These are phyloP conservation scores for Ormyrus nitidulus DNA, from an alignment of 2,888 invertebrate species.

Conservation along the genomic window DNA sequence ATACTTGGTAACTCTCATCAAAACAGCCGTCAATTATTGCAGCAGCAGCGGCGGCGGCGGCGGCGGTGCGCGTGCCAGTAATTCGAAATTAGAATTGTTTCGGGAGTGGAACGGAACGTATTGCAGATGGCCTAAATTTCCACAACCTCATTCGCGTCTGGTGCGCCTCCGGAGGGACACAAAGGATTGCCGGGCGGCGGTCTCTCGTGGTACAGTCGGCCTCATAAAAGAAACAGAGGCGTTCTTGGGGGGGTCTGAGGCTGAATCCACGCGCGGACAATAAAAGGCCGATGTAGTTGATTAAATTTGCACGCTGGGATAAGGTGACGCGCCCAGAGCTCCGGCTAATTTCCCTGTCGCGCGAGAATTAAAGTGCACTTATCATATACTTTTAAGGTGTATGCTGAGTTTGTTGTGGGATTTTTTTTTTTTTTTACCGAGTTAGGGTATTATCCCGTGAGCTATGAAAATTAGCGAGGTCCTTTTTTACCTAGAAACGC, in stretches of 20 bases:
- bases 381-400: too few species aligned
- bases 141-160: too few species aligned
- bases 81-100: conserved; percentile 51
- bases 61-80: conserved; percentile 30
- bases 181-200: too few species aligned
- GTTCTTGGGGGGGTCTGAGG: neutral
- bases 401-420: too few species aligned
- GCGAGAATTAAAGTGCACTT: conserved; percentile 23
- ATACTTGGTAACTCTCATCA: conserved; percentile 16
- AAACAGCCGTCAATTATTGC: conserved; percentile 21
- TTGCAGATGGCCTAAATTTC: conserved; percentile 23
- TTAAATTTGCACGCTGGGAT: conserved; percentile 37
- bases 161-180: too few species aligned
- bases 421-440: too few species aligned
- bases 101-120: conserved; percentile 29
- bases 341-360: conserved; percentile 13
- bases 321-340: conserved; percentile 14
- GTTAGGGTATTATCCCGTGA: too few species aligned
- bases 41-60: neutral
- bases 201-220: too few species aligned
- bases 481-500: too few species aligned
- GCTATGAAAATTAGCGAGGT: too few species aligned
- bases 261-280: conserved; percentile 33
- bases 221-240: too few species aligned
- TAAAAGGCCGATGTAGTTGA: conserved; percentile 37